phyloP scores from a whole-genome alignment of 2,113 vertebrate species.

The Tetrax tetrax region DNA sequence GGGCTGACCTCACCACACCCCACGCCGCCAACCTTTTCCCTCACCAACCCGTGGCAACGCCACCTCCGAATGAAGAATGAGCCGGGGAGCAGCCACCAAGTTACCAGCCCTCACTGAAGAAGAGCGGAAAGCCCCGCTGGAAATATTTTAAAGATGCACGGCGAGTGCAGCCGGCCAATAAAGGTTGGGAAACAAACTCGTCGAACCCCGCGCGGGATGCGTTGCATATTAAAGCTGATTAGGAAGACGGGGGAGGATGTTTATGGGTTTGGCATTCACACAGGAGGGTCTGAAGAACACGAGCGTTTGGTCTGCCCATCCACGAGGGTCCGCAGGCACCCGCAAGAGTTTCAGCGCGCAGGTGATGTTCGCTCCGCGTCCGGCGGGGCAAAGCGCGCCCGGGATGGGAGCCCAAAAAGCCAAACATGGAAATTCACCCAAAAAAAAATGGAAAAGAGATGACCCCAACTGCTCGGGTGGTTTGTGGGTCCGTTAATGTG shows the following conservation, averaged over 20 bases:
- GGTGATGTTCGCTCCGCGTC: neutral
- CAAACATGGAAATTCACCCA: conserved; percentile 54
- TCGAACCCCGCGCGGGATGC: conserved; percentile 45
- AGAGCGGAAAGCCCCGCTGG: conserved; percentile 55
- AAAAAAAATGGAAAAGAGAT: conserved; percentile 31
- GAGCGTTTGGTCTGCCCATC: conserved; percentile 39
- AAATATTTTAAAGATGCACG: conserved; percentile 76
- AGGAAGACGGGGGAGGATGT: conserved; percentile 60
- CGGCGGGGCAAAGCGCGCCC: neutral
- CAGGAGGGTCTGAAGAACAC: conserved; percentile 26
- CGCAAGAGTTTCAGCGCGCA: neutral
- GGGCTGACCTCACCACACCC: conserved; percentile 80
- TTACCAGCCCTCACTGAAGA: conserved; percentile 71
- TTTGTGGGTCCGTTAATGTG: conserved; percentile 45
- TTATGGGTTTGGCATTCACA: conserved; percentile 49
- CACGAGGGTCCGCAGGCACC: neutral
- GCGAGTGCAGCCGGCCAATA: conserved; percentile 68
- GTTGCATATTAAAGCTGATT: conserved; percentile 66
- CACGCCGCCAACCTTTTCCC: conserved; percentile 77
- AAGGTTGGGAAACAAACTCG: conserved; percentile 79
- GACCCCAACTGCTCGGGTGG: neutral
- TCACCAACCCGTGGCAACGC: conserved; percentile 83
- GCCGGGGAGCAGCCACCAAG: conserved; percentile 79
- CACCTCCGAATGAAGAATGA: conserved; percentile 84
- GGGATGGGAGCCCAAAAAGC: neutral